These are phyloP conservation scores for Phoeniculus purpureus DNA, from an alignment of 2,797 vertebrate genomes.

Conservation along the genomic window DNA sequence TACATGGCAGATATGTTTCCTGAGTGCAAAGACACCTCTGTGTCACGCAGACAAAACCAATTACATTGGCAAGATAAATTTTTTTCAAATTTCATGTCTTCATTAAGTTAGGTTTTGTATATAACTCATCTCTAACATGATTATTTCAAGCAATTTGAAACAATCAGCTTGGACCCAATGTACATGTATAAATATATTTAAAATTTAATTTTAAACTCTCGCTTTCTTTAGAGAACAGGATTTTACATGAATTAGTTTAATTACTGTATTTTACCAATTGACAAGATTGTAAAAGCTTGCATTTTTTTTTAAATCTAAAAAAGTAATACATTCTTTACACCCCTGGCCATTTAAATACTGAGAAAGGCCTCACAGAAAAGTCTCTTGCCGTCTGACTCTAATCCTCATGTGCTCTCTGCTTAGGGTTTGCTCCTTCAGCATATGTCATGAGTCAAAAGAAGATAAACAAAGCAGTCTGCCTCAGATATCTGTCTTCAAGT, in stretches of 20 bases:
- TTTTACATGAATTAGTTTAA: not conserved
- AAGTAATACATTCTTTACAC: not conserved
- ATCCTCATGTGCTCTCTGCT: not conserved
- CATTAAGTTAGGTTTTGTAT: not conserved
- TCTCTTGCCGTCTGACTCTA: not conserved
- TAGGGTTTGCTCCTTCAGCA: not conserved
- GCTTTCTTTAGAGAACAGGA: not conserved
- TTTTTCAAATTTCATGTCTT: not conserved
- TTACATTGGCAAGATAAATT: not conserved
- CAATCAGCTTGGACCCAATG: not conserved
- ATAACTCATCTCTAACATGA: not conserved
- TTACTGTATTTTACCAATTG: not conserved
- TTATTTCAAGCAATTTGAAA: not conserved
- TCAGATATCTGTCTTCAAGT: not conserved
- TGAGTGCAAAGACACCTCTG: not conserved
- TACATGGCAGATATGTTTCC: not conserved
- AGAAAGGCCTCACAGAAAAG: not conserved
- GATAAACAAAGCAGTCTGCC: conserved; percentile 2
- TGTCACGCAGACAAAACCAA: not conserved
- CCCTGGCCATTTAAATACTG: not conserved
- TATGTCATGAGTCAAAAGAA: not conserved
- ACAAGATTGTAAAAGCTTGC: not conserved
- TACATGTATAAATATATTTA: not conserved
- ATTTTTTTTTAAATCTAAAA: too few species aligned
- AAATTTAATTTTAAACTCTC: not conserved